Evolutionary conservation across 2,888 invertebrate species (phyloP), one percentile per base, ranked within the genome.

Genomic region (Anaspis maculata): DNA sequence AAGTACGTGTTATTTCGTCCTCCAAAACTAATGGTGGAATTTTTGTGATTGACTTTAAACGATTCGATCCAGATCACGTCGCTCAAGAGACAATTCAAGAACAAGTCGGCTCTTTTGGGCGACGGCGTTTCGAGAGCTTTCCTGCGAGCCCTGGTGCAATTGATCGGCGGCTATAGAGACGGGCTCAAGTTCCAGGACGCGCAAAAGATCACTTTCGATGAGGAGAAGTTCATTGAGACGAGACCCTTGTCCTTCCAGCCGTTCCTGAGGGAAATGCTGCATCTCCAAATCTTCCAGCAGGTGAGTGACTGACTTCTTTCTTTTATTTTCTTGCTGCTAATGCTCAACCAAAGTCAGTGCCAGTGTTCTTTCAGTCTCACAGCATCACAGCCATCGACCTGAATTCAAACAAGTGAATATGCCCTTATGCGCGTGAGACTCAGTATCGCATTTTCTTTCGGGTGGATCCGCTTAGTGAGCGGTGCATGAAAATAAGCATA

Each of bases 81-180:
- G 54, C 71, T 91, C 61, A 83, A 80, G 61, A 78, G 79, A 57
- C 79, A 83, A 40, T 68, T 91, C 53, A 80, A 82, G 56, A 80
- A 80, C 57, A 76, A 80, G 51, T 76, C 86, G 45, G 80, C 80
- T 30, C 69, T 81, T 34, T 68, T 89, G 36, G 95, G 95, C 1
- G 96, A 97, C 63, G 86, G 90, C 1, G 85, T 97, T 3, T 87
- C 95, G 2, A 77, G 91, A 55, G 88, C 94, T 26, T 97, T 97
- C 67, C 72, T 97, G 32, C 74, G 84, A 39, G 87, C 94, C 6
- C 71, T 96, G 46, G 96, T 96, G 7, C 84, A 88, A 62, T 71
- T 97, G 33, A 96, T 97, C 52, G 96, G 96, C 27, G 90, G 91
- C 42, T 95, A 94, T 64, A 73, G 90, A 43, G 92, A 94, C 64